Base-by-base conservation (phyloP, 2,113 vertebrate species). In the Pseudonaja textilis region DNA sequence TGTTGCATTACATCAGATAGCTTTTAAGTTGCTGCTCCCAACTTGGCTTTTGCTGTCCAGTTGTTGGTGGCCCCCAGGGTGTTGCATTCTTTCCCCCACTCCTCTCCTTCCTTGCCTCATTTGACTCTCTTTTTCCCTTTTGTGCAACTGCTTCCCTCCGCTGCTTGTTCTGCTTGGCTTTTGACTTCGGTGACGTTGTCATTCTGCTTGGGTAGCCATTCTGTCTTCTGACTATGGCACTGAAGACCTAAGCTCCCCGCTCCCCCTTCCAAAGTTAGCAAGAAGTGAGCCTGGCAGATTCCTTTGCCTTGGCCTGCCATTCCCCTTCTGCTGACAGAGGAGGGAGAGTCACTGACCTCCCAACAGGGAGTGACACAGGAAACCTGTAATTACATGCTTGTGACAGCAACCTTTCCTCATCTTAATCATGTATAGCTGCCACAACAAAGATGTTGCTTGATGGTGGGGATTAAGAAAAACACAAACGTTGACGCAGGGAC, bases 341-440 rank as follows among this genome's bases (percentile, higher is more conserved):
- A 61, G 87, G 87, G 96, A 93, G 94, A 97, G 95, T 95, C 93
- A 92, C 92, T 96, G 96, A 97, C 96, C 97, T 97, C 96, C 91
- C 94, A 96, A 95, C 93, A 96, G 97, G 93, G 97, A 96, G 95
- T 96, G 95, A 96, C 95, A 96, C 96, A 95, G 97, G 97, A 97
- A 97, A 95, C 95, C 89, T 89, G 1, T 96, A 97, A 97, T 96
- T 96, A 96, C 95, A 95, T 94, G 96, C 93, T 95, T 95, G 95
- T 96, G 95, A 96, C 96, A 97, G 96, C 96, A 96, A 94, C 0
- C 22, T 94, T 96, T 94, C 93, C 93, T 97, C 96, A 95, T 97
- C 95, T 97, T 97, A 97, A 97, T 96, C 96, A 96, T 0, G 1
- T 95, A n/a, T 61, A 52, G 93, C 95, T 96, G 96, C 96, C 69